Conservation (phyloP, 1,140 invertebrate genomes). For the Sweltsa coloradensis region DNA sequence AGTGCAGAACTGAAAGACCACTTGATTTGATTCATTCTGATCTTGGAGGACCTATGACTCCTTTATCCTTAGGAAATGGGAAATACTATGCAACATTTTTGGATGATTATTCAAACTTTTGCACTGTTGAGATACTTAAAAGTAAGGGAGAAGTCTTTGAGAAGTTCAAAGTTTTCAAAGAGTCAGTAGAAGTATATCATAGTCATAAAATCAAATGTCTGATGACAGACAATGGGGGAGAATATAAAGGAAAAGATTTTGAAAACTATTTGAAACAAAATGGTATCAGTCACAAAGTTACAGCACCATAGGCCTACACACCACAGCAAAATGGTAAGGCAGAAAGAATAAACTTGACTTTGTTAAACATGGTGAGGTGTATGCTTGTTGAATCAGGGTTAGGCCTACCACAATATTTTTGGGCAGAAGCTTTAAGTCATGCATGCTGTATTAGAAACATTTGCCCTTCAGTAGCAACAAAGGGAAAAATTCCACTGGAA, state of each 20-base stretch:
- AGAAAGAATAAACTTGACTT: slow-evolving; percentile 18
- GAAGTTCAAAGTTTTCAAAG: slow-evolving; percentile 13
- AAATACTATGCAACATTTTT: slow-evolving; percentile 18
- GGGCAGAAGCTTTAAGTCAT: slow-evolving; percentile 19
- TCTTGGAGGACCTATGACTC: not conserved
- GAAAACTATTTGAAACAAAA: not conserved
- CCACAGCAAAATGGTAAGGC: slow-evolving; percentile 20
- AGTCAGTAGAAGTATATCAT: not conserved
- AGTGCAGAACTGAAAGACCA: not conserved
- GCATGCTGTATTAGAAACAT: slow-evolving; percentile 16
- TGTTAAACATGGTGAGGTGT: slow-evolving; percentile 16
- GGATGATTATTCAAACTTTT: slow-evolving; percentile 18
- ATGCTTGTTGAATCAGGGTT: slow-evolving; percentile 16
- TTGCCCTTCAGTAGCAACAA: not conserved
- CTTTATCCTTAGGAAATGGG: slow-evolving; percentile 13
- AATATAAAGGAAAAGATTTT: slow-evolving; percentile 13
- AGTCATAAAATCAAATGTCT: slow-evolving; percentile 14
- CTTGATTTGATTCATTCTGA: not conserved
- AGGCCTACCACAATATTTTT: slow-evolving; percentile 17
- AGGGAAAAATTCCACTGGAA: slow-evolving; percentile 14
- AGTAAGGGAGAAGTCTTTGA: slow-evolving; percentile 14
- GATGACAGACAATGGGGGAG: slow-evolving; percentile 16
- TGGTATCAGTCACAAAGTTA: slow-evolving; percentile 16
- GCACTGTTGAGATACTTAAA: slow-evolving; percentile 15
- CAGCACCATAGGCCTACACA: slow-evolving; percentile 13